Evolutionary conservation across 2,113 vertebrate genomes (phyloP).

Genomic region (Dolichallabes microphthalmus): DNA sequence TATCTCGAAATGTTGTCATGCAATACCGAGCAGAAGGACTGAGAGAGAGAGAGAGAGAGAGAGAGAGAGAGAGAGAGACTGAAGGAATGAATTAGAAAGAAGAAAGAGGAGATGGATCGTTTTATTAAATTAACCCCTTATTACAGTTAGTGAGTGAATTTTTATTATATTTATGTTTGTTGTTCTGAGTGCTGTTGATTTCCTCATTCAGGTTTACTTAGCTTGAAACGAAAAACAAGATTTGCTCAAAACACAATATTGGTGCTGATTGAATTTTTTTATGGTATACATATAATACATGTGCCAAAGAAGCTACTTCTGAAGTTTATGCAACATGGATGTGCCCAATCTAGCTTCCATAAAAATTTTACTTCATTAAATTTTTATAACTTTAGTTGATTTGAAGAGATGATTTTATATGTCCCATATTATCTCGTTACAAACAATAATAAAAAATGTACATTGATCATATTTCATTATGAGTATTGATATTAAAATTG

Average conservation of each 20-base stretch:
- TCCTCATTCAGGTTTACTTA: conserved; percentile 71
- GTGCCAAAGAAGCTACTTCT: too few species aligned
- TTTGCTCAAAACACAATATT: conserved; percentile 27
- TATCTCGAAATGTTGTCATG: conserved; percentile 98
- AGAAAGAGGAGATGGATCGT: conserved; percentile 27
- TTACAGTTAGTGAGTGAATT: conserved; percentile 86
- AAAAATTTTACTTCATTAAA: too few species aligned
- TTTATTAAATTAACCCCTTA: conserved; percentile 88
- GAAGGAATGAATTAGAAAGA: background rate
- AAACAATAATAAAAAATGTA: too few species aligned
- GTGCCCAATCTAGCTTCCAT: too few species aligned
- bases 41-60: conserved; percentile 55
- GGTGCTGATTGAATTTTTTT: too few species aligned
- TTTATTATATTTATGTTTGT: conserved; percentile 86
- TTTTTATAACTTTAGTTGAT: too few species aligned
- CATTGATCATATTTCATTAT: too few species aligned
- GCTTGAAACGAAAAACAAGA: conserved; percentile 58
- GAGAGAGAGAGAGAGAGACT: conserved; percentile 12
- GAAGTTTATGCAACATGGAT: too few species aligned
- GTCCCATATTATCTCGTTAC: too few species aligned
- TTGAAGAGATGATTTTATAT: too few species aligned
- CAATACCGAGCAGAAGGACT: conserved; percentile 84
- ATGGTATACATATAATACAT: too few species aligned
- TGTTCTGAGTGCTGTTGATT: conserved; percentile 91
- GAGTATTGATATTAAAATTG: too few species aligned